Evolutionary conservation across 2,113 vertebrate species (phyloP), one percentile per base, ranked within the genome.

Genomic region (Carassius carassius): DNA sequence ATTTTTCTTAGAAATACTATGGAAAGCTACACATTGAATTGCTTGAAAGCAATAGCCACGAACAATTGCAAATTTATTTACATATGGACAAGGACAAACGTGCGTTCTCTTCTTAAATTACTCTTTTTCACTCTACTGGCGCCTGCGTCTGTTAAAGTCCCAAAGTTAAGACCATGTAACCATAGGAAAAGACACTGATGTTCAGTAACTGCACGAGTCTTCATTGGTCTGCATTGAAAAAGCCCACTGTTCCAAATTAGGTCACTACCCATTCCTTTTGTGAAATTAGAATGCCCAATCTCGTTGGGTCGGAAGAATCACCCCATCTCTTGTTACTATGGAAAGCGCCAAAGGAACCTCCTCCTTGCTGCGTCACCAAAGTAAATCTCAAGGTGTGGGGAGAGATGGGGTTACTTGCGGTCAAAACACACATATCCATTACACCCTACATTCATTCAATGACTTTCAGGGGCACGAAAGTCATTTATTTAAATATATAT

Each of bases 321-420:
- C 91, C 90, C 92, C 93, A 94, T 90, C 86, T 87, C 73, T 79
- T 89, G 93, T 93, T 94, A 91, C 92, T 92, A 92, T 92, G 92
- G 94, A 69, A 90, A 94, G 90, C 75, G n/a, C 83, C 2, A 78
- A 47, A 87, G 62, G 88, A 88, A 89, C 93, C 90, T 89, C 93
- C 92, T 91, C 89, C 88, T 80, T 90, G 88, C 83, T 84, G 81
- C 88, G 90, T 92, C 92, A 92, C 83, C 88, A 88, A 90, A 94
- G 91, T 92, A 93, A 94, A 93, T 93, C 90, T 90, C 89, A 82
- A 79, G 54, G 49, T 72, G 47, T 81, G 44, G 85, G 78, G 77
- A 51, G 87, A 74, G 78, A 49, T 7, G 32, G 87, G 94, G 93
- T 93, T 91, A 93, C 91, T 93, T 23, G 78, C 90, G 91, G 93